Evolutionary conservation across 2,888 invertebrate genomes (phyloP).

Genomic region (Arge pagana): DNA sequence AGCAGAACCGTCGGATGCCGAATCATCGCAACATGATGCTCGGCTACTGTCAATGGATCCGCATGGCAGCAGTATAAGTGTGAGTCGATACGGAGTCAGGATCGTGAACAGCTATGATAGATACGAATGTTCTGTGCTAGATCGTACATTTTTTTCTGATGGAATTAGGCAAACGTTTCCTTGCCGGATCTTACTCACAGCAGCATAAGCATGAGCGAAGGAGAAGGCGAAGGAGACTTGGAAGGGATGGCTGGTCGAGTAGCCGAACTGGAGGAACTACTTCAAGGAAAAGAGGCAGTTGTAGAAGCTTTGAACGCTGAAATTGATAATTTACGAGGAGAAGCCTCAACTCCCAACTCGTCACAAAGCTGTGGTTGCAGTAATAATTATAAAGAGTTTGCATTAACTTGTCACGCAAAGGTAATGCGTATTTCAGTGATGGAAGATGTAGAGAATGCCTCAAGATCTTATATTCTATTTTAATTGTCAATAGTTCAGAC

Average conservation of each 20-base stretch:
- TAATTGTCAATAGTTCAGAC: too few relatives aligned
- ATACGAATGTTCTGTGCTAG: background rate
- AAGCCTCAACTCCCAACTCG: slow-evolving; percentile 59
- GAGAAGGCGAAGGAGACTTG: slow-evolving; percentile 53
- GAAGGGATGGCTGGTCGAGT: slow-evolving; percentile 53
- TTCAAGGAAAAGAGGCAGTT: slow-evolving; percentile 59
- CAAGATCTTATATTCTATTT: too few relatives aligned
- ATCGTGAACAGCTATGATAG: background rate
- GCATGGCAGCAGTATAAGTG: slow-evolving; percentile 42
- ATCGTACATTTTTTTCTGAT: background rate
- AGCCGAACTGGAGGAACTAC: slow-evolving; percentile 57
- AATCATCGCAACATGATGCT: slow-evolving; percentile 41
- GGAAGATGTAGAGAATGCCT: slow-evolving; percentile 28
- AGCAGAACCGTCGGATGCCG: slow-evolving; percentile 46
- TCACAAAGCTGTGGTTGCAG: slow-evolving; percentile 65
- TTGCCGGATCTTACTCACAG: slow-evolving; percentile 50
- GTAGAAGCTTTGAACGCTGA: slow-evolving; percentile 60
- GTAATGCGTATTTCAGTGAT: slow-evolving; percentile 62
- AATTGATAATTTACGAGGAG: slow-evolving; percentile 59
- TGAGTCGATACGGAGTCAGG: background rate
- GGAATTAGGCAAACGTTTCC: slow-evolving; percentile 41
- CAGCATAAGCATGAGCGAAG: slow-evolving; percentile 53
- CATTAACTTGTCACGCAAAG: slow-evolving; percentile 72
- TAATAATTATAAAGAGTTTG: slow-evolving; percentile 74
- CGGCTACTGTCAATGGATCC: slow-evolving; percentile 38